phyloP scores from a whole-genome alignment of 2,888 invertebrate genomes.

The Standfussiana lucernea region DNA sequence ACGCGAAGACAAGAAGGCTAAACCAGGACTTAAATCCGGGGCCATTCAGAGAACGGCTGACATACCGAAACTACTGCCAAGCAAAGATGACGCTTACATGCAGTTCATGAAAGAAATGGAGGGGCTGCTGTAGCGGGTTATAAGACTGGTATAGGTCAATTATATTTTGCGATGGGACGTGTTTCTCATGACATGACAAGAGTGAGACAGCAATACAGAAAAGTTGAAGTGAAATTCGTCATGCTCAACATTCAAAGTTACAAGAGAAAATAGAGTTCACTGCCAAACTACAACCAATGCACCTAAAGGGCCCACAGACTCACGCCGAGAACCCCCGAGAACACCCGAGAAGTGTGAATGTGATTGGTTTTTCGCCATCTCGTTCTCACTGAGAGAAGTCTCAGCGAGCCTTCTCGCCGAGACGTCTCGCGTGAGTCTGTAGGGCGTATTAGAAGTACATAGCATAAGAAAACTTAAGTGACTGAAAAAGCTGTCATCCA shows the following conservation, averaged over 20 bases:
- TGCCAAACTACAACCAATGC: neutral
- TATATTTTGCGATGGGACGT: neutral
- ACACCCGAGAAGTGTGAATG: too few relatives aligned
- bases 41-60: constrained; percentile 90
- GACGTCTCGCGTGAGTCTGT: too few relatives aligned
- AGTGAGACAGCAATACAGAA: constrained; percentile 25
- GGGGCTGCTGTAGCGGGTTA: constrained; percentile 93
- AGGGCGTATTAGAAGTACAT: constrained; percentile 1
- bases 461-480: neutral
- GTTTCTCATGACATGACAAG: neutral
- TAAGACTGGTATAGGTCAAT: constrained; percentile 49
- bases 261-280: neutral
- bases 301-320: too few relatives aligned
- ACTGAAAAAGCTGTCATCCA: neutral
- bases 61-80: constrained; percentile 89
- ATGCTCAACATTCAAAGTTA: constrained; percentile 7
- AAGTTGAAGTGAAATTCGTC: neutral
- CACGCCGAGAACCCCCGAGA: too few relatives aligned
- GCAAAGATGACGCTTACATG: constrained; percentile 99
- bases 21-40: constrained; percentile 88
- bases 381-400: too few relatives aligned
- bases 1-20: constrained; percentile 94
- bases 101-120: constrained; percentile 99
- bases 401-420: too few relatives aligned
- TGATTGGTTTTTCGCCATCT: too few relatives aligned